A percentile compares a stretch with the other conserved stretches of the same genome.
These are phyloP conservation scores for Harpagoxenus sublaevis DNA, from an alignment of 2,888 invertebrate genomes.

Conservation along the genomic window DNA sequence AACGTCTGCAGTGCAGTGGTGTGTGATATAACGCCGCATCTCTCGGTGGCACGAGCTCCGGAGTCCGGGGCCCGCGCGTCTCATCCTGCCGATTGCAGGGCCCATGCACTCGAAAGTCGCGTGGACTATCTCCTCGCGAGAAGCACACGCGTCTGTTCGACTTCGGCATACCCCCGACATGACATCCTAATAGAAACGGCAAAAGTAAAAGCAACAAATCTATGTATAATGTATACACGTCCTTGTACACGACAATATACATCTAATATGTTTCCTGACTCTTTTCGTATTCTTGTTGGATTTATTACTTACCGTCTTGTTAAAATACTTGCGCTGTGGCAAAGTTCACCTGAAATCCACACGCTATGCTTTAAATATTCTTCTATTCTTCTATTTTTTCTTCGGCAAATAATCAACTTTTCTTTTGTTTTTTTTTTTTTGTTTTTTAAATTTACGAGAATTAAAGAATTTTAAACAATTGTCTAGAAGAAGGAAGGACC, in stretches of 20 bases:
- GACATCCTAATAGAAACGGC: neutral
- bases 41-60: conserved; percentile 67
- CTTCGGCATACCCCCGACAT: neutral
- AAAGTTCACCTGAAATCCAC: neutral
- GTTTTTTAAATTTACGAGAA: neutral
- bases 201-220: neutral
- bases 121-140: neutral
- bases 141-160: neutral
- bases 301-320: neutral
- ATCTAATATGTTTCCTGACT: neutral
- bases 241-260: too few species aligned
- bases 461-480: neutral
- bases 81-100: conserved; percentile 46
- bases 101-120: neutral
- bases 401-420: too few species aligned
- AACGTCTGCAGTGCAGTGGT: conserved; percentile 30
- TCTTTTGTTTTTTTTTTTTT: neutral
- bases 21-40: conserved; percentile 56
- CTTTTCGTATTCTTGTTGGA: neutral
- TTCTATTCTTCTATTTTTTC: too few species aligned
- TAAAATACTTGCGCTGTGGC: neutral
- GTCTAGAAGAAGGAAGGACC: neutral
- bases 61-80: conserved; percentile 21
- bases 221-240: neutral
- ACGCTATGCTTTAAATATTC: neutral